Evolutionary conservation across 53 echinoderm and acorn worm species (phyloP).

Genomic region (Luidia sarsii): DNA sequence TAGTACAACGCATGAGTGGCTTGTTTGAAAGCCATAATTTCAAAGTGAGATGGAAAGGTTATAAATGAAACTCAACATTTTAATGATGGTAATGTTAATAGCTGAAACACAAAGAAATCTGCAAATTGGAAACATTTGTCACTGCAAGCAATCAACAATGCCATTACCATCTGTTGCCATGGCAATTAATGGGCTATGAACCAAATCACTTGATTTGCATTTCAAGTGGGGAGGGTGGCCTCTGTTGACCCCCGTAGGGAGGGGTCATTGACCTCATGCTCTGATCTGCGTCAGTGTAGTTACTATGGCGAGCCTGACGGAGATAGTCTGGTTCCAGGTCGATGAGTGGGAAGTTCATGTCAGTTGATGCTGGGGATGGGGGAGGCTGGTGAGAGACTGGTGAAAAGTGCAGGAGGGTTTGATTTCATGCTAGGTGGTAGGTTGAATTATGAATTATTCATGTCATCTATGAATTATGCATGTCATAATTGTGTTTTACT

Average conservation of each 20-base stretch:
- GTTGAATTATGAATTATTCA: no score
- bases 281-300: conserved; percentile 46
- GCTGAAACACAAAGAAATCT: neutral
- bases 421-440: neutral
- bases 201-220: conserved; percentile 74
- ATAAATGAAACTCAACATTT: no score
- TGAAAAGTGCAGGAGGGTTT: neutral
- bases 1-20: no score
- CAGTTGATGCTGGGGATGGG: conserved; percentile 66
- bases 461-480: no score
- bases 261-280: conserved; percentile 63
- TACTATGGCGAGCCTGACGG: conserved; percentile 71
- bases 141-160: conserved; percentile 14
- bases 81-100: neutral
- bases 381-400: conserved; percentile 64
- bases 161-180: conserved; percentile 12
- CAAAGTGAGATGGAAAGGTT: no score
- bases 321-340: conserved; percentile 68
- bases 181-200: no score
- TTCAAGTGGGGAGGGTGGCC: conserved; percentile 77
- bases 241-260: conserved; percentile 71
- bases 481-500: no score
- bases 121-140: no score
- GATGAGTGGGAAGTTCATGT: conserved; percentile 33
- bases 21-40: no score